A percentile compares a stretch with the other conserved stretches of the same genome.
phyloP scores from a whole-genome alignment of 2,888 invertebrate species.

The Lathronympha strigana region DNA sequence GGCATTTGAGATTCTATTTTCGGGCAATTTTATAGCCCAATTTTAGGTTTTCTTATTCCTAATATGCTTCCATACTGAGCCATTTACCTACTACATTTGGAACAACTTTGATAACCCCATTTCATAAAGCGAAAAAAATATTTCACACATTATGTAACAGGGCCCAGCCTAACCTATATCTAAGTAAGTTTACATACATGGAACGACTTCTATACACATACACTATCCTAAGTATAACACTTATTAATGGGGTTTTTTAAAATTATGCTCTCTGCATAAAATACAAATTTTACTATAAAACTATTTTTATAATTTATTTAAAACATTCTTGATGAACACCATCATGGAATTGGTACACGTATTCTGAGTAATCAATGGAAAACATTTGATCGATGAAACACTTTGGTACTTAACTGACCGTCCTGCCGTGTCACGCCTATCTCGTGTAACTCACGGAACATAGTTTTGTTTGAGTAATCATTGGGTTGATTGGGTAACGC shows the following conservation, averaged over 20 bases:
- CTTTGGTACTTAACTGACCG: too few species aligned
- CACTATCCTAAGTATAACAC: conserved; percentile 42
- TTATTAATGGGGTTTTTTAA: conserved; percentile 61
- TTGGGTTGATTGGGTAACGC: too few species aligned
- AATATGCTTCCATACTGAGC: background rate
- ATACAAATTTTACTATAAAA: conserved; percentile 38
- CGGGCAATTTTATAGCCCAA: background rate
- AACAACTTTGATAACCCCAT: background rate
- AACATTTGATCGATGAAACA: background rate
- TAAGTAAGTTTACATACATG: conserved; percentile 32
- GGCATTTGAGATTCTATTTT: background rate
- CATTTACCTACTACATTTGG: background rate
- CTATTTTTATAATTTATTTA: conserved; percentile 30
- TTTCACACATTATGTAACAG: background rate
- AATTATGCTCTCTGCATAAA: conserved; percentile 58
- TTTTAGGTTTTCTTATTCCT: background rate
- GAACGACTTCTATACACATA: conserved; percentile 50
- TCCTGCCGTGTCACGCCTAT: too few species aligned
- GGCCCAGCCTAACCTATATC: conserved; percentile 12
- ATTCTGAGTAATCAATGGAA: conserved; percentile 15
- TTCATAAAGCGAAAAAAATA: background rate
- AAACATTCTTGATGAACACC: conserved; percentile 34
- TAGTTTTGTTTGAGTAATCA: too few species aligned
- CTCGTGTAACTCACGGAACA: too few species aligned
- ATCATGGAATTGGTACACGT: conserved; percentile 2